Evolutionary conservation across 2,888 invertebrate species (phyloP), one percentile per base, ranked within the genome.

Genomic region (Erynnis tages): DNA sequence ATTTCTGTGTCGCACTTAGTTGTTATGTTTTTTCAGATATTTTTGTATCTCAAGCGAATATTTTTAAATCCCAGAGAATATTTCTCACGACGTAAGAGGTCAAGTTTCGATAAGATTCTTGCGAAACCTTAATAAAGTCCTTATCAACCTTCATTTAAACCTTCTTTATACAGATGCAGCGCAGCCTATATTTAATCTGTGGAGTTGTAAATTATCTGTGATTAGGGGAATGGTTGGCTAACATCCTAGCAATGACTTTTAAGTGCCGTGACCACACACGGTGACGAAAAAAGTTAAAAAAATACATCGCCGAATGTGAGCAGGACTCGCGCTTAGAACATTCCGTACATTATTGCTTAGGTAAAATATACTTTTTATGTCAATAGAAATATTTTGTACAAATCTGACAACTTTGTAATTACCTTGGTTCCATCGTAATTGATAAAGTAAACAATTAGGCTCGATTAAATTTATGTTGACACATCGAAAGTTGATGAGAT

Each of bases 241-340:
- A 46, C 27, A 35, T 37, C 37, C 37, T 16, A 27, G 17, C 35
- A 17, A 37, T 27, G 37, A 27, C 25, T 37, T 35, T 29, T 13
- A 35, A 37, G 37, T 27, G 37, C 35, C 45, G 13, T 37, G 46
- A 37, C 46, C 37, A 47, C 46, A 47, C 37, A 47, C 46, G 46
- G 37, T 4, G 46, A 23, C 19, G 10, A 44, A 19, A 30, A 44
- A 32, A 14, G 25, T 10, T 25, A 25, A 45, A 43, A 41, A 16
- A 21, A 14, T 4, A n/a, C n/a, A n/a, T n/a, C 11, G 6, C 8
- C 8, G n/a, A 11, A 19, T 19, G 7, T 29, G 2, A 32, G 23
- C 10, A 10, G 8, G 19, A n/a, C 34, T 4, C 8, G 11, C 8
- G 32, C 8, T 34, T 34, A n/a, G 4, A 35, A 17, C 16, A 17